Evolutionary conservation across 2,888 invertebrate genomes (phyloP), one percentile per base, ranked within the genome.

Genomic region (Sycophila texana): DNA sequence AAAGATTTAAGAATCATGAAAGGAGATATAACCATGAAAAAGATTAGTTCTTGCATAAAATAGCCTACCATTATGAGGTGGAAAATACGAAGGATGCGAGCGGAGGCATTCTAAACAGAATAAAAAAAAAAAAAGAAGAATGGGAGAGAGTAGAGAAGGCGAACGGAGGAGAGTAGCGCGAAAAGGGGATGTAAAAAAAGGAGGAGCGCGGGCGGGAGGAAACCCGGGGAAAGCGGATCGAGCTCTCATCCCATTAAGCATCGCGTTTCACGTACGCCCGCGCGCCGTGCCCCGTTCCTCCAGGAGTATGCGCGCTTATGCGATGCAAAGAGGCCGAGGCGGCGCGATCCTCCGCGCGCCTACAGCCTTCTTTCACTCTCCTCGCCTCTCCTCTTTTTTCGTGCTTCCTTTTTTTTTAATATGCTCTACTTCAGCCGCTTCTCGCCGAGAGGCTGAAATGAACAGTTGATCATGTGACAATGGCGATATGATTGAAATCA

Each of bases 241-340:
- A 82, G 82, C 83, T 82, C 82, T 81, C 82, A 81, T 81, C 84
- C 85, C 85, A 86, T 86, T 86, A 85, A 85, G 85, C 84, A 82
- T 86, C 85, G 83, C 82, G 83, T 86, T 86, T 85, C 85, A 85
- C 82, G 76, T 79, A 74, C 77, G 72, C 53, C 39, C 70, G 39
- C 57, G 39, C 18, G 30, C 51, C 13, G 5, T 12, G 49, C 55
- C 30, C 73, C 55, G 1, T 7, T 16, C 20, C 47, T 14, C 58
- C 20, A 14, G 30, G 53, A 57, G 63, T 63, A 49, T 51, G 22
- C 63, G 49, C 51, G 55, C 58, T 58, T 65, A 53, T 55, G 22
- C 71, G 53, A 70, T 63, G 47, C 47, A 49, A 63, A 70, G 30
- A 70, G 16, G 63, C 55, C 65, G 39, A 60, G 30, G 26, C 66